Percentiles rank a stretch among this genome's conserved stretches.
Evolutionary conservation across 1,140 invertebrate species (phyloP).

Genomic region (Steinernema feltiae): DNA sequence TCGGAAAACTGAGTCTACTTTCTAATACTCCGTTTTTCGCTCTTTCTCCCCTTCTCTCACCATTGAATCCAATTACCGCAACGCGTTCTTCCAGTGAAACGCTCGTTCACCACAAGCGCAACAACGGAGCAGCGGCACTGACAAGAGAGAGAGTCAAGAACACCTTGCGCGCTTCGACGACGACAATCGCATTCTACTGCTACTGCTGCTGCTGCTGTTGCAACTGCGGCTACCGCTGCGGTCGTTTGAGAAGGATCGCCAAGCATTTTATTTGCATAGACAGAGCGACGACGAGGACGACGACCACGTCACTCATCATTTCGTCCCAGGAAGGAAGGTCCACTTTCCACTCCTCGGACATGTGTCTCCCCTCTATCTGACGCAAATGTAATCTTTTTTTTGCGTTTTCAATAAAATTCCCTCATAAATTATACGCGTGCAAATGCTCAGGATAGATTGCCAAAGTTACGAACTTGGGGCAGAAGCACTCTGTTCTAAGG

Average conservation of each 20-base stretch:
- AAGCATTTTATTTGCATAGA: not conserved
- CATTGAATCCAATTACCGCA: conserved; percentile 1
- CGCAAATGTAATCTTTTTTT: conserved; percentile 10
- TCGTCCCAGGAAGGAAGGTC: not conserved
- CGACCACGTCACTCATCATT: not conserved
- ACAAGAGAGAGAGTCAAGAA: too few relatives aligned
- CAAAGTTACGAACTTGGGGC: not conserved
- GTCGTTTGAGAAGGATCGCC: too few relatives aligned
- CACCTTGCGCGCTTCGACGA: not conserved
- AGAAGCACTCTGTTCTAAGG: too few relatives aligned
- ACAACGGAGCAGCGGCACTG: not conserved
- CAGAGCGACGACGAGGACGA: not conserved
- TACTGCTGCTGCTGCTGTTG: too few relatives aligned
- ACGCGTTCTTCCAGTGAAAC: not conserved
- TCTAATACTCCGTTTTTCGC: not conserved
- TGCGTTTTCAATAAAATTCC: conserved; percentile 11
- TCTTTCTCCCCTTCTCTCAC: not conserved
- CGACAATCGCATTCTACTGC: not conserved
- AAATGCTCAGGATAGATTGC: not conserved
- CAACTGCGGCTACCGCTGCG: too few relatives aligned
- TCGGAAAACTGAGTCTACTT: conserved; percentile 21
- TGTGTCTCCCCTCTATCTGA: conserved; percentile 6
- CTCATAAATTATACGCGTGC: conserved; percentile 5
- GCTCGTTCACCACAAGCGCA: not conserved
- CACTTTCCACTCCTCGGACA: not conserved